These are phyloP conservation scores for Gymnopithys bicolor DNA, from an alignment of 2,797 vertebrate genomes.

Conservation along the genomic window DNA sequence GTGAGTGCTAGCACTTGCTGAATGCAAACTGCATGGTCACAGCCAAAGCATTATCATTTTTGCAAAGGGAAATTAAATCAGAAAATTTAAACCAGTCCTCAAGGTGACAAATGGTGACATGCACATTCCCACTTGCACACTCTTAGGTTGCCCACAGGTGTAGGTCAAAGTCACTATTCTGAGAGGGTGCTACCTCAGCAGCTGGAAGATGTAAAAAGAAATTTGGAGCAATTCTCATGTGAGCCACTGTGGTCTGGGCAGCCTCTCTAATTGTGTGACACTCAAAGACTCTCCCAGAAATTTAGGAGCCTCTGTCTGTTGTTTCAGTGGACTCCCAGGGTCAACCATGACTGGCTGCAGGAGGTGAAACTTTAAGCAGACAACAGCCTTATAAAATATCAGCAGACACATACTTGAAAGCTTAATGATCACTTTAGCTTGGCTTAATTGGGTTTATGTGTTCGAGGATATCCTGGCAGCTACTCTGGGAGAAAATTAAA, in stretches of 20 bases:
- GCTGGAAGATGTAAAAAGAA: not conserved
- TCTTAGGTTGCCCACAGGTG: not conserved
- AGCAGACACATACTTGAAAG: slow-evolving; percentile 64
- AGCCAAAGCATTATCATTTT: not conserved
- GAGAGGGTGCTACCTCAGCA: not conserved
- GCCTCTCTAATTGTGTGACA: not conserved
- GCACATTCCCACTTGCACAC: fast-evolving
- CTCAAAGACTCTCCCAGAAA: slow-evolving; percentile 2
- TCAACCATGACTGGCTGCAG: slow-evolving; percentile 34
- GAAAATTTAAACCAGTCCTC: not conserved
- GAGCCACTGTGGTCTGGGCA: not conserved
- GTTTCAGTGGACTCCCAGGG: slow-evolving; percentile 25
- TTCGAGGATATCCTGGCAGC: slow-evolving; percentile 66
- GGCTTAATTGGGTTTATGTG: slow-evolving; percentile 63
- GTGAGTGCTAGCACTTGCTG: not conserved
- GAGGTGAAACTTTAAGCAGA: slow-evolving; percentile 60
- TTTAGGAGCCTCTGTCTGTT: slow-evolving; percentile 31
- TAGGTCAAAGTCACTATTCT: not conserved
- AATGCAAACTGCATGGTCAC: not conserved
- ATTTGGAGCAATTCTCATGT: not conserved
- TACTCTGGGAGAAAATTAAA: slow-evolving; percentile 56
- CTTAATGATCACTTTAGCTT: slow-evolving; percentile 64
- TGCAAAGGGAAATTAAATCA: not conserved
- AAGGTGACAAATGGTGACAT: not conserved
- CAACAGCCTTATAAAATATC: slow-evolving; percentile 62